Percentiles rank a stretch among this genome's conserved stretches.
These are phyloP conservation scores for Cheilosia urbana DNA, from an alignment of 2,888 invertebrate genomes.

Conservation along the genomic window DNA sequence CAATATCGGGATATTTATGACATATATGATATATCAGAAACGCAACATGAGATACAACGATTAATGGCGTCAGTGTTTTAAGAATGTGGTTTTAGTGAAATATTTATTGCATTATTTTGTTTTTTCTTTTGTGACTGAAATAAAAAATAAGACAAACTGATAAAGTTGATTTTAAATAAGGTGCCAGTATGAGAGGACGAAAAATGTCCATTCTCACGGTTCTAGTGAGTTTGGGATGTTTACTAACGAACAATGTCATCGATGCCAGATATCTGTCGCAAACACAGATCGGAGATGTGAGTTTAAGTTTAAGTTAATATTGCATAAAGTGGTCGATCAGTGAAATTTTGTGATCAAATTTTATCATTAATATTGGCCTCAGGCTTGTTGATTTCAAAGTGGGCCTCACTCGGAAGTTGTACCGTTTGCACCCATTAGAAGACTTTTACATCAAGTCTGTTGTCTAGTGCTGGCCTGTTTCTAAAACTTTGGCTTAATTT, in stretches of 20 bases:
- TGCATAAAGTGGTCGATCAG: neutral
- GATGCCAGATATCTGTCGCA: slow-evolving; percentile 59
- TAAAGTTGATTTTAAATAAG: slow-evolving; percentile 2
- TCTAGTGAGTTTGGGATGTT: slow-evolving; percentile 65
- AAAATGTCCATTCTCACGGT: slow-evolving; percentile 61
- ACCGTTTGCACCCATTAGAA: no score
- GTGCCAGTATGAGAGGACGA: slow-evolving; percentile 28
- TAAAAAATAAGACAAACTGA: slow-evolving; percentile 14
- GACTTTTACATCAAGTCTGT: no score
- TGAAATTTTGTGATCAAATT: neutral
- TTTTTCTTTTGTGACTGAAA: slow-evolving; percentile 6
- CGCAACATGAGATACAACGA: neutral
- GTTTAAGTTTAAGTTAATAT: slow-evolving; percentile 11
- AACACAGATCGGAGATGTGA: slow-evolving; percentile 58
- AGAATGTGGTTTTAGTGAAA: slow-evolving; percentile 60
- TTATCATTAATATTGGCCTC: neutral
- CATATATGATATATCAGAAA: neutral
- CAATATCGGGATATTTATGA: neutral
- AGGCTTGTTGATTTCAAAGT: neutral
- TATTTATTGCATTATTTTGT: slow-evolving; percentile 14
- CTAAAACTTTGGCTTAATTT: neutral
- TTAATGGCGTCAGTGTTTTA: slow-evolving; percentile 16
- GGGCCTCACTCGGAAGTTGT: no score
- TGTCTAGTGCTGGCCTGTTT: no score
- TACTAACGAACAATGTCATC: slow-evolving; percentile 27